phyloP scores from a whole-genome alignment of 2,113 vertebrate genomes.

The Myiozetetes cayanensis region DNA sequence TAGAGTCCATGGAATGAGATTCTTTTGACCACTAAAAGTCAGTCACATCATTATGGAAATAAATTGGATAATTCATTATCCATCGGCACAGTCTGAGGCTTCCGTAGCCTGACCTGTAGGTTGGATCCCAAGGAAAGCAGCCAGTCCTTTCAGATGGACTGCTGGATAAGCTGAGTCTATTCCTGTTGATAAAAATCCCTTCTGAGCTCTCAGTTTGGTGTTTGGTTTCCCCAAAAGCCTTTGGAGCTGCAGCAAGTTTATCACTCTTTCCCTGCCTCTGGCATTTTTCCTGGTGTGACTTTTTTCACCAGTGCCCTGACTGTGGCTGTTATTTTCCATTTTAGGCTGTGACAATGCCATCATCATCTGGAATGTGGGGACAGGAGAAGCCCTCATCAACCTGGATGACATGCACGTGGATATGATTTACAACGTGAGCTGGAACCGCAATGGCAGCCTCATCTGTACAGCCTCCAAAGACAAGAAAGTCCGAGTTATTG shows the following conservation, averaged over 20 bases:
- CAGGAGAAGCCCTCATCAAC: constrained; percentile 87
- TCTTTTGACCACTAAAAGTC: not conserved
- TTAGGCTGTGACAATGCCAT: constrained; percentile 90
- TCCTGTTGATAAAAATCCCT: not conserved
- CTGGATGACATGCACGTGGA: constrained; percentile 95
- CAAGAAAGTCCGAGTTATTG: constrained; percentile 91
- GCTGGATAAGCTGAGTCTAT: not conserved
- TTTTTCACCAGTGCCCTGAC: not conserved
- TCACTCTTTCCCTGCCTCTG: not conserved
- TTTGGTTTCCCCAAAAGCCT: not conserved
- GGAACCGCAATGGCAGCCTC: constrained; percentile 93
- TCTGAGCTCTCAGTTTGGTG: not conserved
- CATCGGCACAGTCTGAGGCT: not conserved
- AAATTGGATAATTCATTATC: not conserved
- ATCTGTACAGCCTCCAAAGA: constrained; percentile 97
- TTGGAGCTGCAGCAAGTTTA: not conserved
- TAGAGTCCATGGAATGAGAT: not conserved
- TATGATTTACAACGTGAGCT: constrained; percentile 90
- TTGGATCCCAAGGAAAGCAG: not conserved
- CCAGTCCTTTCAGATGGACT: not conserved
- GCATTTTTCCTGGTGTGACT: not conserved
- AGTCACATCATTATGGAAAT: not conserved
- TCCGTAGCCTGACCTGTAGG: not conserved
- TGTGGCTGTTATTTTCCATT: not conserved
- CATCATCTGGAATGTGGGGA: constrained; percentile 96